Conservation (phyloP, 1,140 invertebrate genomes). For the Pogonomyrmex californicus region DNA sequence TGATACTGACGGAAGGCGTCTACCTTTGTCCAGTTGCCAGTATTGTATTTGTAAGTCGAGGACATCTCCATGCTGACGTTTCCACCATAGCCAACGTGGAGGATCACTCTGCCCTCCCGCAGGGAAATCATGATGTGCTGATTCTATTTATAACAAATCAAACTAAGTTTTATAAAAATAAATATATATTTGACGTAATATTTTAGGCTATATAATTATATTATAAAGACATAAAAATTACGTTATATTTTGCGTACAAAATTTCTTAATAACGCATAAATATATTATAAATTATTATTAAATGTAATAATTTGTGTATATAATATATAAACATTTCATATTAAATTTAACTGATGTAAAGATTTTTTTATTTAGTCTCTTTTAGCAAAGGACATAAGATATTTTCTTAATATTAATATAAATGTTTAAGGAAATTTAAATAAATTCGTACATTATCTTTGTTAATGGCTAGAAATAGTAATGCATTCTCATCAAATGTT, state of each 20-base stretch:
- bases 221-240: too few relatives aligned
- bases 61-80: slow-evolving; percentile 90
- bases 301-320: too few relatives aligned
- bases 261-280: too few relatives aligned
- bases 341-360: background rate
- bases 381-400: background rate
- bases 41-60: slow-evolving; percentile 92
- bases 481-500: slow-evolving; percentile 95
- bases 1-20: slow-evolving; percentile 88
- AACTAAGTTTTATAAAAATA: background rate
- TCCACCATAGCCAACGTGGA: slow-evolving; percentile 91
- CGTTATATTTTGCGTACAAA: too few relatives aligned
- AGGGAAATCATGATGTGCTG: slow-evolving; percentile 93
- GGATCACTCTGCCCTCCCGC: slow-evolving; percentile 91
- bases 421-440: background rate
- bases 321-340: too few relatives aligned
- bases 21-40: slow-evolving; percentile 93
- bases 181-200: too few relatives aligned
- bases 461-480: slow-evolving; percentile 94
- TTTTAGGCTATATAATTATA: too few relatives aligned
- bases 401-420: slow-evolving; percentile 39
- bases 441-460: slow-evolving; percentile 87
- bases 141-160: slow-evolving; percentile 86
- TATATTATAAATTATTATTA: too few relatives aligned
- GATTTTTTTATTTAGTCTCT: background rate